Percentiles rank a stretch among this genome's conserved stretches.
phyloP scores from a whole-genome alignment of 2,888 invertebrate genomes.

The Temnothorax rugatulus region DNA sequence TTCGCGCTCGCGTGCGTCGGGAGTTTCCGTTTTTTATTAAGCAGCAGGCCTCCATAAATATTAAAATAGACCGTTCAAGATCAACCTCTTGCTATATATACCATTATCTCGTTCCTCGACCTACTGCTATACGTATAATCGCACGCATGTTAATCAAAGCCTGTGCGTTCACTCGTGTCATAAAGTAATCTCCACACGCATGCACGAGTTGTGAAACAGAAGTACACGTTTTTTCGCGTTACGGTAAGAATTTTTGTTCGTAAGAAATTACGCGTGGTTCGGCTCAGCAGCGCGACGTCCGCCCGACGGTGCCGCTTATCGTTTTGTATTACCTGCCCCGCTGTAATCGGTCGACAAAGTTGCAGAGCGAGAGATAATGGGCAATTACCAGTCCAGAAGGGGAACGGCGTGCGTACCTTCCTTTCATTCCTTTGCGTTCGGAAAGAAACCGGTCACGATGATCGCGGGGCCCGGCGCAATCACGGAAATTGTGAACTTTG shows the following conservation, averaged over 20 bases:
- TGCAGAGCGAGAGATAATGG: slow-evolving; percentile 44
- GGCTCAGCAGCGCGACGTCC: background rate
- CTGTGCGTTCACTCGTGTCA: background rate
- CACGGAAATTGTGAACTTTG: slow-evolving; percentile 38
- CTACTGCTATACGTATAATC: background rate
- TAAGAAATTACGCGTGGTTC: slow-evolving; percentile 12
- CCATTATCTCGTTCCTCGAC: slow-evolving; percentile 16
- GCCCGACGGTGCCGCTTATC: slow-evolving; percentile 43
- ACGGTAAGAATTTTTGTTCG: slow-evolving; percentile 2
- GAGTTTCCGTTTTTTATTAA: background rate
- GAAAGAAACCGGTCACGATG: slow-evolving; percentile 45
- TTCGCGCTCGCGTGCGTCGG: background rate
- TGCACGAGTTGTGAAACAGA: background rate
- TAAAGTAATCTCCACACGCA: background rate
- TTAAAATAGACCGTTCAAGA: slow-evolving; percentile 29
- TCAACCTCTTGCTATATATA: slow-evolving; percentile 2
- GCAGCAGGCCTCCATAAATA: slow-evolving; percentile 16
- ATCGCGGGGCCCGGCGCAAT: slow-evolving; percentile 22
- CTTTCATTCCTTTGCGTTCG: slow-evolving; percentile 24
- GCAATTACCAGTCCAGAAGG: slow-evolving; percentile 15
- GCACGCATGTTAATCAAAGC: background rate
- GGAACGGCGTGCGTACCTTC: slow-evolving; percentile 29
- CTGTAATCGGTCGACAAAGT: slow-evolving; percentile 47
- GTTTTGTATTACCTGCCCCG: background rate
- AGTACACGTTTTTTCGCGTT: background rate